Base-by-base conservation (phyloP, 35 echinoderm and acorn worm species). In the Ophioderma brevispina region DNA sequence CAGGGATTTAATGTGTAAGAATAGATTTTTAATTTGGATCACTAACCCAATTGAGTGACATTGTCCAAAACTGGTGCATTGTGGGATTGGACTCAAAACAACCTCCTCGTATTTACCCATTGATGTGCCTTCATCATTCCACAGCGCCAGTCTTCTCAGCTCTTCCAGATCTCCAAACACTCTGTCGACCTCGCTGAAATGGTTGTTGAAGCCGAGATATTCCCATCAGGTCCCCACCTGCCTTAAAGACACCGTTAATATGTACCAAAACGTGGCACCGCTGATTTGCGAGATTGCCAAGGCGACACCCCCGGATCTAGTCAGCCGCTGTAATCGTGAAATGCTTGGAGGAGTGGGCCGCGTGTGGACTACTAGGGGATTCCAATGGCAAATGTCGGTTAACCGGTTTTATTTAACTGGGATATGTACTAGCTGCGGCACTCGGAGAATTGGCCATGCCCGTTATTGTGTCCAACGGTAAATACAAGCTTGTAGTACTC, bases 401-500 rank as follows among this genome's bases (percentile, higher is more conserved):
- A 18, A 92, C 96, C 39, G 96, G 96, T 75, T 92, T 98, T 19
- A 94, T 98, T 92, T 94, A 94, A 92, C 42, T 98, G 77, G 96
- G 96, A 1, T 98, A 98, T 80, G 96, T 98, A 3, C 92, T 92
- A 64, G 96, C 96, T 36, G n/a, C n/a, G n/a, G n/a, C 96, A n/a
- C 64, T 98, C 96, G 34, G 96, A 98, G 87, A 98, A 98, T 78
- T 98, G n/a, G 96, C 96, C 15, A 98, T 98, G 96, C 92, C 96
- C 46, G 96, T 98, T n/a, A n/a, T n/a, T n/a, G n/a, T n/a, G n/a
- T n/a, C n/a, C n/a, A n/a, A n/a, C n/a, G n/a, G n/a, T n/a, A n/a
- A n/a, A n/a, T n/a, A n/a, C n/a, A n/a, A n/a, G n/a, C n/a, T n/a
- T n/a, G n/a, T n/a, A n/a, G n/a, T n/a, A n/a, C n/a, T n/a, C n/a